Base-by-base conservation (phyloP, 2,888 invertebrate species). In the Tethea ocularis region DNA sequence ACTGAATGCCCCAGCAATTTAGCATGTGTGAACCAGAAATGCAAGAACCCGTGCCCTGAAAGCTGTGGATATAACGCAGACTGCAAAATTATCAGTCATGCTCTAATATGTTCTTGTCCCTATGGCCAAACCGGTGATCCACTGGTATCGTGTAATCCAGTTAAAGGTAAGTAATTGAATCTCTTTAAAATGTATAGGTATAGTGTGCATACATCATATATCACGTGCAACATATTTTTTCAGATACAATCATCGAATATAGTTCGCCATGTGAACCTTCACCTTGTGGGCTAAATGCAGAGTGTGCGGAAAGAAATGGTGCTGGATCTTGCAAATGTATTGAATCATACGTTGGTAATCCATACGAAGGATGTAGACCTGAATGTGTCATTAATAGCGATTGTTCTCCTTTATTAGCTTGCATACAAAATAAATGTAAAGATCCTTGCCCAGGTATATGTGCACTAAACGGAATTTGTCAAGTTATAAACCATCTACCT, bases 321-420 rank as follows among this genome's bases (percentile, higher is more conserved):
- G 95, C 95, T 73, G 95, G 95, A 1, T 94, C 96, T 38, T 97
- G 96, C 78, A 95, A 94, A 70, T 97, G 97, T 78, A 79, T 95
- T 52, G 93, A 95, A 23, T 91, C 93, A 61, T 95, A 94, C 73
- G 74, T 91, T 56, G 90, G 88, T 52, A 88, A 91, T 68, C 91
- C 91, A 60, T 88, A 89, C 67, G 88, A 93, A 66, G 97, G 96
- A 22, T 97, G 97, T 81, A 94, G 96, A 61, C 97, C 97, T 0
- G 97, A 97, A 87, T 97, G 97, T 83, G 94, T 96, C 6, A 94
- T 96, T 57, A 97, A 97, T 79, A 95, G 95, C 15, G 97, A 97
- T 80, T 97, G 97, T 77, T 88, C 95, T 10, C 95, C 95, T 52
- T 94, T 95, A 80, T 90, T 94, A 74, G 96, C 97, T 38, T 97